Conservation (phyloP, 2,888 invertebrate species). For the Agrenia bidenticulata region DNA sequence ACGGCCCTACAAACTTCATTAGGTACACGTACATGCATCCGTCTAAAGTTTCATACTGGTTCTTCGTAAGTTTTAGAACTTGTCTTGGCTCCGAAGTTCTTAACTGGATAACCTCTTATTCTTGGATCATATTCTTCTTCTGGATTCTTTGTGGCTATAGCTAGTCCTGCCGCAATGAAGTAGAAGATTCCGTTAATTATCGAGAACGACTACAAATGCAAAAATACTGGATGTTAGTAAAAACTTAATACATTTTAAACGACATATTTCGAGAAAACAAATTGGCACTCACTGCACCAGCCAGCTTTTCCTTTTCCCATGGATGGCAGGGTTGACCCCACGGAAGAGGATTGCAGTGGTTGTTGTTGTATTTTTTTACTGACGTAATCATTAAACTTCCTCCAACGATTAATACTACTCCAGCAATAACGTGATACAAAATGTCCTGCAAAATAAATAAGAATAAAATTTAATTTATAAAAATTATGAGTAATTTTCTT, state of each 20-base stretch:
- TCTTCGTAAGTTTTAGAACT: too few species aligned
- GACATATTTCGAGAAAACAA: too few species aligned
- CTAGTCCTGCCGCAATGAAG: constrained; percentile 24
- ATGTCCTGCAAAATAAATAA: constrained; percentile 27
- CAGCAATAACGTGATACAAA: constrained; percentile 38
- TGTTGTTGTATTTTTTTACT: constrained; percentile 23
- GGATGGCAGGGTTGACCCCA: neutral
- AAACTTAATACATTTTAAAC: neutral
- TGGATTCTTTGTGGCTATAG: constrained; percentile 21
- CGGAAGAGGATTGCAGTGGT: neutral
- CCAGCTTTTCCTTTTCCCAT: constrained; percentile 25
- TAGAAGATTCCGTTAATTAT: constrained; percentile 40
- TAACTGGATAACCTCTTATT: constrained; percentile 10
- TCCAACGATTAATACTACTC: constrained; percentile 35
- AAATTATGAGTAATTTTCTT: constrained; percentile 1
- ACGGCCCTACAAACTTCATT: too few species aligned
- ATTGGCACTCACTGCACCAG: constrained; percentile 35
- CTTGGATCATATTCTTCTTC: constrained; percentile 21
- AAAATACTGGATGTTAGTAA: too few species aligned
- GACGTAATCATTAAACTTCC: constrained; percentile 38
- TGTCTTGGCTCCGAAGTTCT: neutral
- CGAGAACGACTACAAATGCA: constrained; percentile 29
- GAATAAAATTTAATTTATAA: constrained; percentile 4
- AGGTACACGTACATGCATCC: too few species aligned
- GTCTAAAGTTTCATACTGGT: too few species aligned